These are phyloP conservation scores for Dicerorhinus sumatrensis DNA, from an alignment of 2,113 vertebrate species.

Conservation along the genomic window DNA sequence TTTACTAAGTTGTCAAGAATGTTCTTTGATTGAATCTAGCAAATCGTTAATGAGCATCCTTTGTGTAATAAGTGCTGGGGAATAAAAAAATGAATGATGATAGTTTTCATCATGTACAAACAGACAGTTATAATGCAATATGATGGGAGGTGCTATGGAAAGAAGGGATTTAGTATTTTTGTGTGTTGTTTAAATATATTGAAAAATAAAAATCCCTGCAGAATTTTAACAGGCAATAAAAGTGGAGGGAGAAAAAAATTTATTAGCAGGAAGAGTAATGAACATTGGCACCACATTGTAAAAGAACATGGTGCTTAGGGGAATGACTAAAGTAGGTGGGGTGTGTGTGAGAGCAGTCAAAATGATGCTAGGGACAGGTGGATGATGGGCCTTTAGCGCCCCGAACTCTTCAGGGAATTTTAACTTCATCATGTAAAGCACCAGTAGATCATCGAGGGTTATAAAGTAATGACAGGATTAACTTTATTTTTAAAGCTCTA, in stretches of 20 bases:
- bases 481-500: background rate
- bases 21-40: background rate
- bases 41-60: background rate
- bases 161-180: background rate
- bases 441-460: background rate
- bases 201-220: constrained; percentile 13
- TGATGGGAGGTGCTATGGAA: background rate
- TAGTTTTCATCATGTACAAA: background rate
- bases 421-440: background rate
- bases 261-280: background rate
- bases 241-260: background rate
- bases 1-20: background rate
- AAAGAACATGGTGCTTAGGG: background rate
- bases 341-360: background rate
- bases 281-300: background rate
- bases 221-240: background rate
- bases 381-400: background rate
- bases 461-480: background rate
- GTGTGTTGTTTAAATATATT: constrained; percentile 6
- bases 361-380: background rate
- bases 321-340: background rate
- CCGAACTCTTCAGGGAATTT: background rate
- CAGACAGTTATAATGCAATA: background rate
- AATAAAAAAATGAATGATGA: background rate
- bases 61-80: background rate